Evolutionary conservation across 2,113 vertebrate species (phyloP), one percentile per base, ranked within the genome.

Genomic region (Arothron firmamentum): DNA sequence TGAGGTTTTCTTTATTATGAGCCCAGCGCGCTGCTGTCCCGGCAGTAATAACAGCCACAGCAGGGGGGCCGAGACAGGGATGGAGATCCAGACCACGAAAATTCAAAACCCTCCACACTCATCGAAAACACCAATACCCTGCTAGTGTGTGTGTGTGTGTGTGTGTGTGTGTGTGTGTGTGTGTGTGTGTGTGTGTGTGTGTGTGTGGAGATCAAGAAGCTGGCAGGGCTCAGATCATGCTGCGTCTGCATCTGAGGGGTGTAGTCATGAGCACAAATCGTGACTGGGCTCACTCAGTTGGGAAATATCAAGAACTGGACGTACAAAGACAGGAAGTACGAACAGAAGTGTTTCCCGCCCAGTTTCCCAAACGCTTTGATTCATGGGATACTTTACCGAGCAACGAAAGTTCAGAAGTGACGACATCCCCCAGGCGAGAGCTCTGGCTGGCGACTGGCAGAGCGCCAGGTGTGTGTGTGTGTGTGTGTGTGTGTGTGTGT

Each of bases 241-340:
- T 38, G 34, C 34, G 34, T 57, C 14, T 25, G 61, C 62, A 72
- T 76, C 55, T 61, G 50, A 65, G 42, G 79, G 34, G 47, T 42
- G 28, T 4, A 6, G 19, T 46, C 66, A 57, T 67, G 47, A 67
- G 45, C 62, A 67, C 68, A 78, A 79, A 76, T 74, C 9, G 21
- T 75, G 62, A 71, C 53, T 56, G 52, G 56, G 63, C 43, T 23
- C 20, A 50, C 43, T 69, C 59, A 54, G 56, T 63, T 77, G 72
- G 58, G 74, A 77, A 71, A 79, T 65, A 47, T 56, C 38, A 51
- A 59, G 65, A 63, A 62, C 34, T n/a, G 16, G 4, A 52, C 52
- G 71, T 59, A 59, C 68, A 77, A 65, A 62, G 66, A 72, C 62
- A 56, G 65, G 78, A 80, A 82, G 78, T 64, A 67, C 62, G 65